Base-by-base conservation (phyloP, 1,140 invertebrate species). In the Hyposmocoma kahamanoa region DNA sequence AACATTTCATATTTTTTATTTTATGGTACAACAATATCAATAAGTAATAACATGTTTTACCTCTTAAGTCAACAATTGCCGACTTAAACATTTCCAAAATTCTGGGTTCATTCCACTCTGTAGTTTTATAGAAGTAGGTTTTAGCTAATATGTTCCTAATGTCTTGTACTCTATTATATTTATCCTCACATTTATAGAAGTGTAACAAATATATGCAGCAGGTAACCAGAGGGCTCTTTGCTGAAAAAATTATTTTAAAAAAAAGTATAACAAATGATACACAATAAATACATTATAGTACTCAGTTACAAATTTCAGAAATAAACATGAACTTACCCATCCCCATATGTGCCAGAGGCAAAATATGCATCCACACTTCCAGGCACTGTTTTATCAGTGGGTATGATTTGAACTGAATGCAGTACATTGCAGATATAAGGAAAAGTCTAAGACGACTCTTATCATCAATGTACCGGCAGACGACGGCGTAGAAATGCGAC, bases 381-480 rank as follows among this genome's bases (percentile, higher is more conserved):
- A 87, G 46, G 47, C 77, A 81, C 36, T 79, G 72, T 42, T 70
- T 81, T 5, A 87, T 68, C 2, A 87, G 44, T 11, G 73, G 56
- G 2, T 79, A 54, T 3, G 81, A 63, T 56, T 79, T 86, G 45
- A 64, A 84, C 21, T 77, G 69, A 13, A 85, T 59, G 48, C 82
- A 87, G 48, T 87, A 87, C 74, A 87, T 78, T 3, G 82, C 84
- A 59, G 86, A 80, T 48, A 86, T 50, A 21, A 86, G 65, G 45
- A 87, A 86, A 0, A 77, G 36, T 24, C 74, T 67, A 6, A 87
- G 56, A 11, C 73, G 70, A 34, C 64, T 73, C 47, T 72, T 79
- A 22, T 68, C 56, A 22, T 67, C 61, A 45, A 74, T 70, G 42
- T 77, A 73, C 53, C 72, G 61, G 47, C 86, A 87, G 2, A 84